Conservation (phyloP, 2,797 vertebrate genomes). For the Carapus acus region DNA sequence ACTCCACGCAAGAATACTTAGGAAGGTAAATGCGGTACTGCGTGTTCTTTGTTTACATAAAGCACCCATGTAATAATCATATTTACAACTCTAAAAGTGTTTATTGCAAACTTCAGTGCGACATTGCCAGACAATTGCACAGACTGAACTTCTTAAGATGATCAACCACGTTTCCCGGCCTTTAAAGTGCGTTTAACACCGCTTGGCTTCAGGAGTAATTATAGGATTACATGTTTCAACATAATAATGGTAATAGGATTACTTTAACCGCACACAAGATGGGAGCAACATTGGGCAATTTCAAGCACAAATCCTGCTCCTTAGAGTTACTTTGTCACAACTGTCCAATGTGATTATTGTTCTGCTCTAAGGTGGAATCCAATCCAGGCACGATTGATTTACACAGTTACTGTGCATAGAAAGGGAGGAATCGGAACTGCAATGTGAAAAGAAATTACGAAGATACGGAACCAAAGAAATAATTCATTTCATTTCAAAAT, state of each 20-base stretch:
- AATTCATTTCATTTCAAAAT: not conserved
- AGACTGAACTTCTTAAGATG: no score
- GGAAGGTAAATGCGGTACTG: no score
- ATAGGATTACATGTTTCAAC: slow-evolving; percentile 1
- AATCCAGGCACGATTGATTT: no score
- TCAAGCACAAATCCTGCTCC: not conserved
- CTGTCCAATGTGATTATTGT: not conserved
- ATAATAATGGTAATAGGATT: not conserved
- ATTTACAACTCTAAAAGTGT: no score
- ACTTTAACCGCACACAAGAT: not conserved
- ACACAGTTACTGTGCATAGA: not conserved
- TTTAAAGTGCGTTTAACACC: no score
- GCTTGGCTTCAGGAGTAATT: not conserved
- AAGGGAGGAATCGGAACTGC: not conserved
- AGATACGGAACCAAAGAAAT: not conserved
- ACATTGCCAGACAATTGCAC: no score
- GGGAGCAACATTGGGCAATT: not conserved
- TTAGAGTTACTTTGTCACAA: not conserved
- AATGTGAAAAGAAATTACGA: not conserved
- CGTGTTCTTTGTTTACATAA: no score
- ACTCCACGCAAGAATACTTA: no score
- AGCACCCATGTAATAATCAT: no score
- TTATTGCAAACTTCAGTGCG: no score
- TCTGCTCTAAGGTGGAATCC: not conserved
- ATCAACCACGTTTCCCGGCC: no score